Percentiles rank a stretch among this genome's conserved stretches.
Evolutionary conservation across 1,140 invertebrate species (phyloP).

Genomic region (Littorina saxatilis): DNA sequence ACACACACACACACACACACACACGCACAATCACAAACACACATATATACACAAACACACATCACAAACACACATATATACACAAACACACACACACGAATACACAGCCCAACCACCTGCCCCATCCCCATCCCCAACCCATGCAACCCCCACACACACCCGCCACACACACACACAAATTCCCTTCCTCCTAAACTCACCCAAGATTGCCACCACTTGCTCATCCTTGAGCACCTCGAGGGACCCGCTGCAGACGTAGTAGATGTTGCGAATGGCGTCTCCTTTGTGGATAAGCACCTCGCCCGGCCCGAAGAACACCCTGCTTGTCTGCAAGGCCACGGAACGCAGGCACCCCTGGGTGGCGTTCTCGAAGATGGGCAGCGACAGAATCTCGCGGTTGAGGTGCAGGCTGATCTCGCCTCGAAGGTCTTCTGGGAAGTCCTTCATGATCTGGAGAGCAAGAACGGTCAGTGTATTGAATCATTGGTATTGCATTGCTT

Average conservation of each 20-base stretch:
- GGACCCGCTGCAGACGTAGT: slow-evolving; percentile 73
- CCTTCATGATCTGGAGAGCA: slow-evolving; percentile 88
- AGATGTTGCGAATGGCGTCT: slow-evolving; percentile 73
- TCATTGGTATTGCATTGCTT: too few relatives aligned
- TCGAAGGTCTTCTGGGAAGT: slow-evolving; percentile 96
- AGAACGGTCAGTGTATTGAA: too few relatives aligned
- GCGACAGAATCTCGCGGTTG: slow-evolving; percentile 93
- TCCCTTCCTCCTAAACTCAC: slow-evolving; percentile 57
- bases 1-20: neutral
- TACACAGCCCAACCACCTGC: too few relatives aligned
- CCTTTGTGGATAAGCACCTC: slow-evolving; percentile 73
- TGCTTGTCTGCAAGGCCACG: slow-evolving; percentile 66
- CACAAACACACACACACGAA: too few relatives aligned
- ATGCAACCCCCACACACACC: neutral
- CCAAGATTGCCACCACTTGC: slow-evolving; percentile 74
- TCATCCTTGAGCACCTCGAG: slow-evolving; percentile 73
- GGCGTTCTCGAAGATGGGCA: slow-evolving; percentile 94
- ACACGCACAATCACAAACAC: neutral
- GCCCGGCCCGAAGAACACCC: slow-evolving; percentile 73
- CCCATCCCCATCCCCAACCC: too few relatives aligned
- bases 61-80: too few relatives aligned
- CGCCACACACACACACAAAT: too few relatives aligned
- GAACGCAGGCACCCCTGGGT: slow-evolving; percentile 70
- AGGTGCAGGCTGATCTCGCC: slow-evolving; percentile 97
- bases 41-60: neutral